Evolutionary conservation across 2,888 invertebrate species (phyloP).

Genomic region (Cyrtodaria siliqua): DNA sequence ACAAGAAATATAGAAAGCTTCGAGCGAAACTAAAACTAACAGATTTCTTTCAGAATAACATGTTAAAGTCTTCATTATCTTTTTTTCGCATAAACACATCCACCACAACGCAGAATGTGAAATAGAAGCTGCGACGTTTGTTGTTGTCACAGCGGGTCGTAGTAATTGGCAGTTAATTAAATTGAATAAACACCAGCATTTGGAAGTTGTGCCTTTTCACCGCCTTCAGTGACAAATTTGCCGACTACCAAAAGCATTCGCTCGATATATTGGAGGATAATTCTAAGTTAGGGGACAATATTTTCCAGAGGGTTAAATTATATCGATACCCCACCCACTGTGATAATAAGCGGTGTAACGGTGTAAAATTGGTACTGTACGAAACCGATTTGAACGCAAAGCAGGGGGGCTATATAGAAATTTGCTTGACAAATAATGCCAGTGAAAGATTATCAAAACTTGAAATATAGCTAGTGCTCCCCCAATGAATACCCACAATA

Average conservation of each 20-base stretch:
- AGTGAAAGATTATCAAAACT: slow-evolving; percentile 49
- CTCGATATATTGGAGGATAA: slow-evolving; percentile 55
- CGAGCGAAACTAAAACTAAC: too few relatives aligned
- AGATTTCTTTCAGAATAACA: too few relatives aligned
- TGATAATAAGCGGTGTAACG: slow-evolving; percentile 63
- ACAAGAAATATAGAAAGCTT: too few relatives aligned
- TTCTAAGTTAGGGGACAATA: slow-evolving; percentile 58
- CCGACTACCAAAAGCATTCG: slow-evolving; percentile 34
- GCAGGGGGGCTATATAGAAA: slow-evolving; percentile 49
- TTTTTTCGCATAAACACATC: too few relatives aligned
- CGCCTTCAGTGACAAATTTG: slow-evolving; percentile 61
- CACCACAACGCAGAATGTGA: slow-evolving; percentile 10
- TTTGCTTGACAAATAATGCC: slow-evolving; percentile 60
- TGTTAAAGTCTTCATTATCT: too few relatives aligned
- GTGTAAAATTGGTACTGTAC: slow-evolving; percentile 56
- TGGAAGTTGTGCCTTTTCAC: slow-evolving; percentile 62
- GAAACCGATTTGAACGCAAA: slow-evolving; percentile 56
- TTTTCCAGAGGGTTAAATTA: slow-evolving; percentile 68
- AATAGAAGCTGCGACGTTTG: slow-evolving; percentile 28
- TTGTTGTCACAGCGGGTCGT: slow-evolving; percentile 47
- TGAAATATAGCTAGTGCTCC: slow-evolving; percentile 38
- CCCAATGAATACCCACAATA: slow-evolving; percentile 41
- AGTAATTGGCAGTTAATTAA: slow-evolving; percentile 71
- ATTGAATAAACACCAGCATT: slow-evolving; percentile 73
- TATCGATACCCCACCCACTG: slow-evolving; percentile 71